Evolutionary conservation across 1,140 invertebrate genomes (phyloP), one percentile per base, ranked within the genome.

Genomic region (Zaprionus inermis): DNA sequence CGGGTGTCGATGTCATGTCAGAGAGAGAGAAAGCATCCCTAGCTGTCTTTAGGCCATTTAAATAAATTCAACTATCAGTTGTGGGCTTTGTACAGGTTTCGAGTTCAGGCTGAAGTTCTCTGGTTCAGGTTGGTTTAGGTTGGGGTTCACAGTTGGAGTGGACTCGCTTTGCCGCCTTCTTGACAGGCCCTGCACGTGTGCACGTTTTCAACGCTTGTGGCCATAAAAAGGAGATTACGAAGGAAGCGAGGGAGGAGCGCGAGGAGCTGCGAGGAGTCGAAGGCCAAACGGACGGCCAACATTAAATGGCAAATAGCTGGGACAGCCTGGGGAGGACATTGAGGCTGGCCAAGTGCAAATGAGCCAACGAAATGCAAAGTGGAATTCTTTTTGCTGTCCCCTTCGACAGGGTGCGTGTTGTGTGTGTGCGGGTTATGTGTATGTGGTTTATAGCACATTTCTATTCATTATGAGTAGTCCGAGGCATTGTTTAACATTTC

Each of bases 391-490:
- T 10, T 18, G 32, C 16, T 18, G 30, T 32, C 36, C 36, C 36
- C 38, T 44, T n/a, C n/a, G n/a, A 44, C 38, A 16, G 38, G 38
- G 6, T 32, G 36, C 52, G 44, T 34, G 64, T 56, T 32, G 54
- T 22, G 11, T 18, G 12, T 28, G 12, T 59, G 51, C 44, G 56
- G 20, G 56, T n/a, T n/a, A n/a, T n/a, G n/a, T n/a, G n/a, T n/a
- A 38, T 71, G 56, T 75, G 79, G 84, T 89, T 89, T 89, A 88
- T 84, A 76, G 80, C 74, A 63, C 83, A 89, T 88, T 88, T 83
- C 84, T 88, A 89, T 89, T 89, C 83, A 88, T 88, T 88, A 89
- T 89, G 84, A 78, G 84, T 78, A 80, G 80, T 80, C 72, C 74
- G 55, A 61, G 78, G 63, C 73, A 72, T 72, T 75, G 84, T 74